These are phyloP conservation scores for Cyanistes caeruleus DNA, from an alignment of 2,113 vertebrate species.

Conservation along the genomic window DNA sequence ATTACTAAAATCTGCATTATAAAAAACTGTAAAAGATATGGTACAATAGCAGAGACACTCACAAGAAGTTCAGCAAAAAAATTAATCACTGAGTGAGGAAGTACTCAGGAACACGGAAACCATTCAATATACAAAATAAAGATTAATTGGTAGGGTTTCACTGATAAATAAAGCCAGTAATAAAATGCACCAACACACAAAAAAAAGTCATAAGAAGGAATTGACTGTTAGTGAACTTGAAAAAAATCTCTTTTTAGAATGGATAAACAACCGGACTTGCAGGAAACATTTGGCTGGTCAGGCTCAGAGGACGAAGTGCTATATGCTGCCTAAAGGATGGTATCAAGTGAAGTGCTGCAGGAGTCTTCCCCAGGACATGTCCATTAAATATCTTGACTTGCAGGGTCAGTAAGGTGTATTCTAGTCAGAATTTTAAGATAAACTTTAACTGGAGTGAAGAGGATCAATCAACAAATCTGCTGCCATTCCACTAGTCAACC, in stretches of 20 bases:
- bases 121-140: neutral
- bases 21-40: rapidly evolving
- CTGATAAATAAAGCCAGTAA: neutral
- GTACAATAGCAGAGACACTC: neutral
- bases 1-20: neutral
- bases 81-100: neutral
- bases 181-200: neutral
- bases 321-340: neutral
- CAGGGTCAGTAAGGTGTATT: neutral
- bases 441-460: neutral
- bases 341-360: neutral
- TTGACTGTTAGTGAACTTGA: neutral
- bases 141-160: neutral
- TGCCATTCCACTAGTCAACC: neutral
- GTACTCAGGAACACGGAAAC: neutral
- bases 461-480: neutral
- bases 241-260: neutral
- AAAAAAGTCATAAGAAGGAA: neutral
- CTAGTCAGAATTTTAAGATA: neutral
- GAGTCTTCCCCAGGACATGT: neutral
- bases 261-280: neutral
- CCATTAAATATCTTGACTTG: neutral
- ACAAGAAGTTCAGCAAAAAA: neutral
- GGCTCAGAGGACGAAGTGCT: neutral
- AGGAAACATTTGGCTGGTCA: neutral